Evolutionary conservation across 1,140 invertebrate species (phyloP).

Genomic region (Plectus sambesii): DNA sequence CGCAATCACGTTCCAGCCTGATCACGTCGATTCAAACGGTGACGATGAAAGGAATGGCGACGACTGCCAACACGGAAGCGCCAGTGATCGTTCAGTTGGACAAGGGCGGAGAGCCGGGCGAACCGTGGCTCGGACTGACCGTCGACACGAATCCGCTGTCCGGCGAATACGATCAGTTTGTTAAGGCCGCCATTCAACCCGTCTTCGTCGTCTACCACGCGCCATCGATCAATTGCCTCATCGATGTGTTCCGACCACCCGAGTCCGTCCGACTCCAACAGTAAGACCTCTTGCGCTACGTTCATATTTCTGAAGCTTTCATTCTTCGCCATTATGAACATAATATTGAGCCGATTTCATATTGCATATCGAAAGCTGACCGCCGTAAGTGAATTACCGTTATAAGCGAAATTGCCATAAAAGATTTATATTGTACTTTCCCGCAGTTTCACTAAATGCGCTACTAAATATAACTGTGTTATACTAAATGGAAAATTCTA

Average conservation of each 20-base stretch:
- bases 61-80: slow-evolving; percentile 31
- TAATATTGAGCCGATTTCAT: neutral
- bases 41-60: slow-evolving; percentile 39
- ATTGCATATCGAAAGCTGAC: slow-evolving; percentile 19
- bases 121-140: slow-evolving; percentile 76
- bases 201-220: slow-evolving; percentile 42
- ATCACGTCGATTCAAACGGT: slow-evolving; percentile 47
- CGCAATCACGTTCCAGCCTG: slow-evolving; percentile 45
- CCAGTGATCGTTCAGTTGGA: no score
- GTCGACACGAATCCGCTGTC: slow-evolving; percentile 54
- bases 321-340: no score
- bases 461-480: no score
- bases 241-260: slow-evolving; percentile 61
- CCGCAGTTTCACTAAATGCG: no score
- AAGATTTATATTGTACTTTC: no score
- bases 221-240: slow-evolving; percentile 48
- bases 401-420: no score
- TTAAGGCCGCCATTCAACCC: slow-evolving; percentile 47
- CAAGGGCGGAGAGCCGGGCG: slow-evolving; percentile 50
- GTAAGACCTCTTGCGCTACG: no score
- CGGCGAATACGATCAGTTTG: slow-evolving; percentile 65
- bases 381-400: no score
- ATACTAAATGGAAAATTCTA: no score
- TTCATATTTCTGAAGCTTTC: no score
- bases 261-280: slow-evolving; percentile 62